A percentile compares a stretch with the other conserved stretches of the same genome.
phyloP scores from a whole-genome alignment of 2,888 invertebrate species.

The Ormyrus pomaceus region DNA sequence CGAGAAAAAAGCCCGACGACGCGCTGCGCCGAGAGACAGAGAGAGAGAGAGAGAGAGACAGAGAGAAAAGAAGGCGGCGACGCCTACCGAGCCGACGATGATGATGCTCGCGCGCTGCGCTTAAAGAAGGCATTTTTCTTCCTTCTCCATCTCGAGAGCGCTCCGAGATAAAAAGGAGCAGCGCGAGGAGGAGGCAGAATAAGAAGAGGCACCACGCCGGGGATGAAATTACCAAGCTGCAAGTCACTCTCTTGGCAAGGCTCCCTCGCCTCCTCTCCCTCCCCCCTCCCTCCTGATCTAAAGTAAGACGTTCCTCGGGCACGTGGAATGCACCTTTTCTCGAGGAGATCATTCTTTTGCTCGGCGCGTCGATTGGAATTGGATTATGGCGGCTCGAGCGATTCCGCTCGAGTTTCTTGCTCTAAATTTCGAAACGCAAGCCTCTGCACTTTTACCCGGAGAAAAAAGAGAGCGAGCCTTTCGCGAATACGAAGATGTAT shows the following conservation, averaged over 20 bases:
- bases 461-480: too few relatives aligned
- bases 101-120: constrained; percentile 31
- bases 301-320: constrained; percentile 51
- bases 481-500: too few relatives aligned
- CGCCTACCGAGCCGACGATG: constrained; percentile 57
- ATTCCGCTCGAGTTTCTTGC: too few relatives aligned
- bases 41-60: constrained; percentile 9
- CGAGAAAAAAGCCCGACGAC: not conserved
- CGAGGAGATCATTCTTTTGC: too few relatives aligned
- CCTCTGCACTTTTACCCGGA: too few relatives aligned
- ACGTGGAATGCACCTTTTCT: constrained; percentile 59
- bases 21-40: too few relatives aligned
- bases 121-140: constrained; percentile 52
- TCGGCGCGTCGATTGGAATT: too few relatives aligned
- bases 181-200: constrained; percentile 54
- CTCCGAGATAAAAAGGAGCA: constrained; percentile 16
- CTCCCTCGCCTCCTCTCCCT: constrained; percentile 7
- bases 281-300: not conserved
- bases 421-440: too few relatives aligned
- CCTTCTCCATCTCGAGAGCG: constrained; percentile 1
- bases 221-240: constrained; percentile 73
- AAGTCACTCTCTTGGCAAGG: constrained; percentile 69
- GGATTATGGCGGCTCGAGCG: too few relatives aligned
- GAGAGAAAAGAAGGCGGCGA: constrained; percentile 54
- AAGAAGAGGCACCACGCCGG: constrained; percentile 66